phyloP scores from a whole-genome alignment of 2,888 invertebrate genomes.

The Tridacna crocea region DNA sequence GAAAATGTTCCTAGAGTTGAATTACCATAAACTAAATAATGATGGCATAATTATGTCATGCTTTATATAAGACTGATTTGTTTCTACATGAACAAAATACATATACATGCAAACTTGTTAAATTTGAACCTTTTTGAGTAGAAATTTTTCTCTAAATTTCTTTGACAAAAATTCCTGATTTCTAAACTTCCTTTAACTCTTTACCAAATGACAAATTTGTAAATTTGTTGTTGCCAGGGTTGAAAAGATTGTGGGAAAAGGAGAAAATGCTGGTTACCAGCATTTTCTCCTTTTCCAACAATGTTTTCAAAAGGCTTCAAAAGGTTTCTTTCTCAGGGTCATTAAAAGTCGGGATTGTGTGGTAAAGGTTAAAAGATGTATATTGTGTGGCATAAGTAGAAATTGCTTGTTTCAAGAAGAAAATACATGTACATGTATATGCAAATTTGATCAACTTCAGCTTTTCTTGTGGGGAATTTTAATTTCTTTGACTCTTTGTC shows the following conservation, averaged over 20 bases:
- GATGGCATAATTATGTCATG: background rate
- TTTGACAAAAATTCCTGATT: too few relatives aligned
- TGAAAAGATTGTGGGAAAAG: too few relatives aligned
- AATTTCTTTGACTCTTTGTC: too few relatives aligned
- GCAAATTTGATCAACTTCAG: too few relatives aligned
- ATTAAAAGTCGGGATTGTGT: background rate
- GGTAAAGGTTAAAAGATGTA: background rate
- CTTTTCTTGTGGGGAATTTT: too few relatives aligned
- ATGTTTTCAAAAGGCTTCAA: background rate
- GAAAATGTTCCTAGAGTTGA: slow-evolving; percentile 13
- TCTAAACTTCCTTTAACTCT: too few relatives aligned
- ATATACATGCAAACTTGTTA: too few relatives aligned
- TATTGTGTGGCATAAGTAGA: too few relatives aligned
- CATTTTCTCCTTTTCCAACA: background rate
- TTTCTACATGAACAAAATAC: background rate
- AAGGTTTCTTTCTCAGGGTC: background rate
- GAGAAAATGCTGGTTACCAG: background rate
- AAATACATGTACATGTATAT: too few relatives aligned
- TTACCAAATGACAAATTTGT: background rate
- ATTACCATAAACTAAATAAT: background rate
- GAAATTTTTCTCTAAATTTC: too few relatives aligned
- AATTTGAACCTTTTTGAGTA: too few relatives aligned
- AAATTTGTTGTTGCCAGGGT: background rate
- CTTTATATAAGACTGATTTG: background rate
- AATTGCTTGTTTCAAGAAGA: too few relatives aligned